Evolutionary conservation across 2,113 vertebrate species (phyloP).

Genomic region (Sinocyclocheilus grahami): DNA sequence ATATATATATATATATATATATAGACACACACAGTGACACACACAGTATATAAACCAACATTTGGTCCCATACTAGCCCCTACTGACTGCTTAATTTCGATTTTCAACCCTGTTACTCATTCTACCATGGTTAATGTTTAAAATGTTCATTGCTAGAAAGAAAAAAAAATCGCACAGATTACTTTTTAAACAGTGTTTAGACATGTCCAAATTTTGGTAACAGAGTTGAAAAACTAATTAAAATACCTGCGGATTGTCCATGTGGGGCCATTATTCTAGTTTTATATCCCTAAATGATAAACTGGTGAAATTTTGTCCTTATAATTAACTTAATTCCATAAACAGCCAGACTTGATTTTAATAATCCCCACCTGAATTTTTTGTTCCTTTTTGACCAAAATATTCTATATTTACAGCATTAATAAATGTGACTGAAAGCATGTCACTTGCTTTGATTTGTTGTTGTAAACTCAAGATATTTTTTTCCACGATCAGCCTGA

Average conservation of each 20-base stretch:
- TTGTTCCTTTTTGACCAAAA: background rate
- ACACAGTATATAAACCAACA: background rate
- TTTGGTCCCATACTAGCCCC: background rate
- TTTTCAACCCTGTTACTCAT: background rate
- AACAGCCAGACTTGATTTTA: background rate
- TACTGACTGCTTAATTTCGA: background rate
- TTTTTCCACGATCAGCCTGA: background rate
- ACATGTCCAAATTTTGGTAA: background rate
- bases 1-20: too few relatives aligned
- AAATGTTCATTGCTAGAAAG: background rate
- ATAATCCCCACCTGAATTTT: background rate
- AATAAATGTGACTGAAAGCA: slow-evolving; percentile 19
- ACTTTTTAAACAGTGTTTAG: background rate
- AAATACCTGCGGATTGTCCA: background rate
- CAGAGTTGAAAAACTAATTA: background rate
- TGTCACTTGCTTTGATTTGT: slow-evolving; percentile 31
- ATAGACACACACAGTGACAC: too few relatives aligned
- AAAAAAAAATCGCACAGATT: background rate
- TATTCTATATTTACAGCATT: background rate
- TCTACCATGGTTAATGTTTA: background rate
- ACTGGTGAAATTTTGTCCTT: background rate
- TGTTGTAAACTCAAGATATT: background rate
- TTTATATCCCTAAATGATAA: background rate
- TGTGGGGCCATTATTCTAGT: background rate
- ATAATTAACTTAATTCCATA: background rate